Conservation (phyloP, 1,140 invertebrate species). For the Bombus turneri region DNA sequence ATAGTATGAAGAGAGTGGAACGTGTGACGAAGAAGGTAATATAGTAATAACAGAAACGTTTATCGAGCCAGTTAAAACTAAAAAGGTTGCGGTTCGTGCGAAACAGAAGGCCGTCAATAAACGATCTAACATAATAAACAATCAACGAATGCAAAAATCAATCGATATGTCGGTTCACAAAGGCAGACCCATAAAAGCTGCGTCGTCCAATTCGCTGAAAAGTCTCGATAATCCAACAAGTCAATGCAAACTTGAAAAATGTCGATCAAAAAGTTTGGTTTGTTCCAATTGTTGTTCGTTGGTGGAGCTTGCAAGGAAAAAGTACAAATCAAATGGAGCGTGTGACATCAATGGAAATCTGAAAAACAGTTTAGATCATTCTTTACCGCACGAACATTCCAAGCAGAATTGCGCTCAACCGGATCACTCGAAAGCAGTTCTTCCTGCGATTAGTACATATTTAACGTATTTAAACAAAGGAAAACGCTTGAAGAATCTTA, state of each 20-base stretch:
- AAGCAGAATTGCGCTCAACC: background rate
- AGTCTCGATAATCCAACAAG: no score
- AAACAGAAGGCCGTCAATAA: background rate
- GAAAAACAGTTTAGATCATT: background rate
- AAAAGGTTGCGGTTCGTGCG: background rate
- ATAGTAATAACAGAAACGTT: conserved; percentile 45
- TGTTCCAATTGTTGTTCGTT: background rate
- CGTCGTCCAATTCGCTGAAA: background rate
- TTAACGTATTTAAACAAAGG: background rate
- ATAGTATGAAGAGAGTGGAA: conserved; percentile 67
- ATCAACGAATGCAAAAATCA: background rate
- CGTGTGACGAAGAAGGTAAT: conserved; percentile 52
- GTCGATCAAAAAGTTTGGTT: no score
- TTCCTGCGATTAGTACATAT: background rate
- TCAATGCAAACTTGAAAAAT: background rate
- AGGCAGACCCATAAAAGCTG: conserved; percentile 1
- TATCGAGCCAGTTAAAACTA: conserved; percentile 7
- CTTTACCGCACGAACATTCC: background rate
- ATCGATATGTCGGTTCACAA: background rate
- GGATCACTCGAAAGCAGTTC: background rate
- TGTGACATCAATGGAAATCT: conserved; percentile 19
- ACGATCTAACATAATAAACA: background rate
- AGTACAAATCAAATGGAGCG: background rate
- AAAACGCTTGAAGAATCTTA: background rate
- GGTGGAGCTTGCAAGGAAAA: background rate